Evolutionary conservation across 2,113 vertebrate species (phyloP).

Genomic region (Ceuthmochares aereus): DNA sequence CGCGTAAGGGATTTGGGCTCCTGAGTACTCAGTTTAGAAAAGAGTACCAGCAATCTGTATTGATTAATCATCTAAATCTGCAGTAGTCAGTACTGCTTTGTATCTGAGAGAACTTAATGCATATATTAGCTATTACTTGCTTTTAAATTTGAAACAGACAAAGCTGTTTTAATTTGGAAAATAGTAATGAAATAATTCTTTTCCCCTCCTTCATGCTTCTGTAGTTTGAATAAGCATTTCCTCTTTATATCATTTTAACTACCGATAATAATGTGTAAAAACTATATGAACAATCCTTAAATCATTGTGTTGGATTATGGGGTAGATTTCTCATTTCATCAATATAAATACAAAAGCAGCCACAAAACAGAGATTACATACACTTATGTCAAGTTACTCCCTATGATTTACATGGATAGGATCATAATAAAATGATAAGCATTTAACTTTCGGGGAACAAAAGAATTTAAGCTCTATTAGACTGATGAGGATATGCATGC

Average conservation of each 20-base stretch:
- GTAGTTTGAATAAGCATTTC: constrained; percentile 3
- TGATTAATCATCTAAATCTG: neutral
- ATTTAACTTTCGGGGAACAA: neutral
- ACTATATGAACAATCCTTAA: neutral
- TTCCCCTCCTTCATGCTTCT: neutral
- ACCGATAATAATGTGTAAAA: neutral
- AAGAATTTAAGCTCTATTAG: neutral
- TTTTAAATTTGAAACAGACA: constrained; percentile 10
- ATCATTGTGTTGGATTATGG: neutral
- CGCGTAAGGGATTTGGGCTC: neutral
- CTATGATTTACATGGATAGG: neutral
- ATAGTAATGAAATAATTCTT: neutral
- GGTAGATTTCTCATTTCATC: neutral
- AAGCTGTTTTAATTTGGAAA: constrained; percentile 46
- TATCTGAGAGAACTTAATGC: neutral
- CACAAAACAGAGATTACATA: neutral
- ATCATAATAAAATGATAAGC: neutral
- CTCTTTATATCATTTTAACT: neutral
- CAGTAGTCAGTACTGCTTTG: neutral
- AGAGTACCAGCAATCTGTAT: neutral
- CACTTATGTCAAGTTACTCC: neutral
- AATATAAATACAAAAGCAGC: neutral
- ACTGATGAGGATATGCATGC: neutral
- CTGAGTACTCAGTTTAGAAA: fast-evolving
- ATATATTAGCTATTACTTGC: neutral